Evolutionary conservation across 2,888 invertebrate genomes (phyloP).

Genomic region (Meandrusa payeni): DNA sequence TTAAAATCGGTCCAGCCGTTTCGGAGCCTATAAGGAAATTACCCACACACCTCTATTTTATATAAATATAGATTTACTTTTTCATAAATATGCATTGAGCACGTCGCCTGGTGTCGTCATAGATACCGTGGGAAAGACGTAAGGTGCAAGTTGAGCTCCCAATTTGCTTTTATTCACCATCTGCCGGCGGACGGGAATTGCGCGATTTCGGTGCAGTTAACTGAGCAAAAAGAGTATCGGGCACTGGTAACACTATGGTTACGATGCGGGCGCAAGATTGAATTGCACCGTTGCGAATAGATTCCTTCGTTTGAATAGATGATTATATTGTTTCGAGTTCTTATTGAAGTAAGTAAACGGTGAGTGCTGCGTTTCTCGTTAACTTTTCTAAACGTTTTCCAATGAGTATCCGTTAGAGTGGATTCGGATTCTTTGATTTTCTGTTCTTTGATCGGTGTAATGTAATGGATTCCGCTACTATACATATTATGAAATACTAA

Average conservation of each 20-base stretch:
- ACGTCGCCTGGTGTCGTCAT: slow-evolving; percentile 21
- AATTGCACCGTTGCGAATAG: slow-evolving; percentile 21
- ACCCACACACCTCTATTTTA: too few relatives aligned
- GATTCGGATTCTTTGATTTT: not conserved
- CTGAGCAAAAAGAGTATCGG: slow-evolving; percentile 41
- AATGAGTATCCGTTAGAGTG: slow-evolving; percentile 11
- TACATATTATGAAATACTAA: too few relatives aligned
- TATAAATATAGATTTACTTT: too few relatives aligned
- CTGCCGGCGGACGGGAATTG: slow-evolving; percentile 44
- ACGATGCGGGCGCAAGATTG: slow-evolving; percentile 38
- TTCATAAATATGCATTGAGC: slow-evolving; percentile 28
- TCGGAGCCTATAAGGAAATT: too few relatives aligned
- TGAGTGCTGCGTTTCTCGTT: slow-evolving; percentile 2
- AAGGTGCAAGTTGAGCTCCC: slow-evolving; percentile 51
- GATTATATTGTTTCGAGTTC: slow-evolving; percentile 16
- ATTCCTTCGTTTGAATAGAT: slow-evolving; percentile 9
- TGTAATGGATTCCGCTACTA: slow-evolving; percentile 14
- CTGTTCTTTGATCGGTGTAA: slow-evolving; percentile 16
- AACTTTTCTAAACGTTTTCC: slow-evolving; percentile 9
- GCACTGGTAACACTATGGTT: slow-evolving; percentile 28
- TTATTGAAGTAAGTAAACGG: slow-evolving; percentile 12
- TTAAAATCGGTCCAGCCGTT: too few relatives aligned
- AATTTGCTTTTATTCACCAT: slow-evolving; percentile 58
- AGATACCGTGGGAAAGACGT: slow-evolving; percentile 52
- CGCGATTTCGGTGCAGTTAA: slow-evolving; percentile 45